Conservation (phyloP, 2,797 vertebrate genomes). For the Numenius phaeopus region DNA sequence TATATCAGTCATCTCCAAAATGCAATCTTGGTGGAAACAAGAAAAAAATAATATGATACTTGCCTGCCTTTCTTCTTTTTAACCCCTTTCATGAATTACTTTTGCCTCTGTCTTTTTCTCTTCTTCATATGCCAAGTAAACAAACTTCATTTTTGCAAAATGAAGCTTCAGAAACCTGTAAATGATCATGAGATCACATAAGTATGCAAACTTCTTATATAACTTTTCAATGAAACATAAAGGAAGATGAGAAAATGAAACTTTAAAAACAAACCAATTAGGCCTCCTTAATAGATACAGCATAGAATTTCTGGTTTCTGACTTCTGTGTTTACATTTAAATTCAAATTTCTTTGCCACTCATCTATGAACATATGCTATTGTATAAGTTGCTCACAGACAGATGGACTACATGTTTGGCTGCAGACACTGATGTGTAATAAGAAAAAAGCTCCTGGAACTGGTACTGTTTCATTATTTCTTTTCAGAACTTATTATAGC, state of each 20-base stretch:
- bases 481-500: background rate
- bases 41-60: background rate
- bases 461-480: fast-evolving
- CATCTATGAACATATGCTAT: background rate
- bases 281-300: background rate
- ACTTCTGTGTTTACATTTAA: background rate
- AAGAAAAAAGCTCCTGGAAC: background rate
- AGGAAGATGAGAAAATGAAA: background rate
- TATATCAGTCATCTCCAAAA: background rate
- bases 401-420: background rate
- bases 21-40: background rate
- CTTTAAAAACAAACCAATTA: background rate
- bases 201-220: background rate
- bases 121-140: background rate
- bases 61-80: background rate
- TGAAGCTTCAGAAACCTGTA: background rate
- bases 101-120: background rate
- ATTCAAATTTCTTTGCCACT: background rate
- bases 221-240: background rate
- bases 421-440: background rate
- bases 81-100: background rate
- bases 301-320: background rate
- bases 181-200: background rate
- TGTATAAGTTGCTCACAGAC: background rate
- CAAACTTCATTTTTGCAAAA: background rate